A percentile compares a stretch with the other conserved stretches of the same genome.
phyloP scores from a whole-genome alignment of 2,888 invertebrate genomes.

The Xestia rhomboidea region DNA sequence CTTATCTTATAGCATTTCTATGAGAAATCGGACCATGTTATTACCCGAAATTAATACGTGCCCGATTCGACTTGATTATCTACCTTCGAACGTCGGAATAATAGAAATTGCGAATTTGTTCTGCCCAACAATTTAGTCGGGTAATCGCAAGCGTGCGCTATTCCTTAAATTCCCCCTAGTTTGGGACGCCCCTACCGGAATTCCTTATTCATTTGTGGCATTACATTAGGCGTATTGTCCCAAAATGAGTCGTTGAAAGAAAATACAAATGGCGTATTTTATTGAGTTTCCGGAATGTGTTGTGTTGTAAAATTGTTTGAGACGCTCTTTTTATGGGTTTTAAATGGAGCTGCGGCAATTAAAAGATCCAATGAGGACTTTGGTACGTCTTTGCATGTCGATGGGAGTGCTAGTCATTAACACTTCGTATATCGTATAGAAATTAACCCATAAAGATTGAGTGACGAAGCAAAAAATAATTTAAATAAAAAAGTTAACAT shows the following conservation, averaged over 20 bases:
- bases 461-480: neutral
- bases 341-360: constrained; percentile 62
- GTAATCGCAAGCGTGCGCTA: constrained; percentile 68
- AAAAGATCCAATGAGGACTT: constrained; percentile 41
- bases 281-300: constrained; percentile 79
- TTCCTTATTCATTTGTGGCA: constrained; percentile 87
- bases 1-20: constrained; percentile 22
- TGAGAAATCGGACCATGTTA: constrained; percentile 38
- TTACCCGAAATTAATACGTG: constrained; percentile 62
- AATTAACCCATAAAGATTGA: neutral
- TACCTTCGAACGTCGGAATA: constrained; percentile 48
- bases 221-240: constrained; percentile 87
- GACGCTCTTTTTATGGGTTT: constrained; percentile 63
- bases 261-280: constrained; percentile 82
- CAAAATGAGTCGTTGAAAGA: constrained; percentile 83
- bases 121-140: constrained; percentile 66
- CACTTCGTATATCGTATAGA: neutral
- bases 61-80: constrained; percentile 47
- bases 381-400: constrained; percentile 11
- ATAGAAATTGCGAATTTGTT: constrained; percentile 66
- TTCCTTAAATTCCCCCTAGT: constrained; percentile 74
- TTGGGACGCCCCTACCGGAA: constrained; percentile 80
- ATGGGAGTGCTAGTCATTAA: neutral
- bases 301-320: constrained; percentile 72
- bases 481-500: neutral